phyloP scores from a whole-genome alignment of 2,113 vertebrate species.

The Crotalus viridis region DNA sequence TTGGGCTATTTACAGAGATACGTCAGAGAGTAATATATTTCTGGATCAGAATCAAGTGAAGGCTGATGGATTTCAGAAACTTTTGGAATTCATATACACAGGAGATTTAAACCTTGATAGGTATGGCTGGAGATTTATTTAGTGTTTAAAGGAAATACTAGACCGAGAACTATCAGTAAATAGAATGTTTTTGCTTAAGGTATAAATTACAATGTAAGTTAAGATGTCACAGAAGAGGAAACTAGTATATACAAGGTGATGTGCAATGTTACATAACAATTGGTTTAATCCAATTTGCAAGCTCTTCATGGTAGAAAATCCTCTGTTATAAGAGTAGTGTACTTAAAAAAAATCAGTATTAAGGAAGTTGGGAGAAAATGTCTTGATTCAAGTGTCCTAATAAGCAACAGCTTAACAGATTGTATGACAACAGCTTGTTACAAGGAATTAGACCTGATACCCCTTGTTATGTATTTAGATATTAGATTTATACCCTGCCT shows the following conservation, averaged over 20 bases:
- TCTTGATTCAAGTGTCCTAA: background rate
- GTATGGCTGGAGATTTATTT: slow-evolving; percentile 61
- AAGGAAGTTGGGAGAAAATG: background rate
- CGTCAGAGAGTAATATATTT: slow-evolving; percentile 76
- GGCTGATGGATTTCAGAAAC: slow-evolving; percentile 86
- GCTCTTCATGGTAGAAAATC: background rate
- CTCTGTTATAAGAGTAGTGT: background rate
- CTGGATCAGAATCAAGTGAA: slow-evolving; percentile 89
- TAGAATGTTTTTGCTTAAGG: background rate
- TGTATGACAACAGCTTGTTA: background rate
- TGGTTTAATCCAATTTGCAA: background rate
- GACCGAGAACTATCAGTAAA: background rate
- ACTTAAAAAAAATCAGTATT: background rate
- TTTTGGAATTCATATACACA: slow-evolving; percentile 92
- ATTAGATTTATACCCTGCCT: background rate
- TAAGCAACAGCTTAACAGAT: background rate
- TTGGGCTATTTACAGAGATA: slow-evolving; percentile 76
- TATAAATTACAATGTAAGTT: background rate
- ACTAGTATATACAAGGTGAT: background rate
- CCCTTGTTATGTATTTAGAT: background rate
- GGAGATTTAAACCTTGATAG: slow-evolving; percentile 91
- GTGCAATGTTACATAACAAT: background rate
- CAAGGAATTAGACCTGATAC: background rate
- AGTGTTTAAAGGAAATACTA: background rate
- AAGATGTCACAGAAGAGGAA: background rate